Conservation (phyloP, 1,140 invertebrate genomes). For the Apis laboriosa region DNA sequence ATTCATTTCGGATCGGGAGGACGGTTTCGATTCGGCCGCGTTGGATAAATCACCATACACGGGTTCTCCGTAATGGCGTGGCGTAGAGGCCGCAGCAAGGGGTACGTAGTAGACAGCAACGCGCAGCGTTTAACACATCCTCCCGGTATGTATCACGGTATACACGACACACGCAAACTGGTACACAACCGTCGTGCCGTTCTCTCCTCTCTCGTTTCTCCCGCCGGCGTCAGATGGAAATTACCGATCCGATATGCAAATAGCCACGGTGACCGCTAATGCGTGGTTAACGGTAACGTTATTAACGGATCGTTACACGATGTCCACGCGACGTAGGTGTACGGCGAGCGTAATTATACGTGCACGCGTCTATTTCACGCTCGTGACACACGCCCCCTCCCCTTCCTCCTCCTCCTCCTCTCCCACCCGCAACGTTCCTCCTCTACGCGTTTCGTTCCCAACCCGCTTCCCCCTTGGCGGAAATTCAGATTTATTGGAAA, state of each 20-base stretch:
- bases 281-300: conserved; percentile 75
- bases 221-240: conserved; percentile 64
- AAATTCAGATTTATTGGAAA: conserved; percentile 1
- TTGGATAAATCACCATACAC: conserved; percentile 59
- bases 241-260: conserved; percentile 76
- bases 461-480: background rate
- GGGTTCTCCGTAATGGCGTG: conserved; percentile 55
- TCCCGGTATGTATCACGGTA: background rate
- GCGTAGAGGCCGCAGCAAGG: conserved; percentile 39
- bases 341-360: conserved; percentile 28
- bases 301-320: conserved; percentile 73
- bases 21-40: conserved; percentile 50
- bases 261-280: conserved; percentile 70
- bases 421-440: background rate
- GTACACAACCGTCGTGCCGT: background rate
- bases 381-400: background rate
- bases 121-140: conserved; percentile 29
- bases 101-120: conserved; percentile 25
- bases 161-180: background rate
- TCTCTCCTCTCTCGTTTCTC: conserved; percentile 17
- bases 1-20: conserved; percentile 54
- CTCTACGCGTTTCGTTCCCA: background rate
- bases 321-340: conserved; percentile 48
- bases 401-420: background rate
- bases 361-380: conserved; percentile 37